Conservation (phyloP, 2,888 invertebrate genomes). For the Pachycephus smyrnensis region DNA sequence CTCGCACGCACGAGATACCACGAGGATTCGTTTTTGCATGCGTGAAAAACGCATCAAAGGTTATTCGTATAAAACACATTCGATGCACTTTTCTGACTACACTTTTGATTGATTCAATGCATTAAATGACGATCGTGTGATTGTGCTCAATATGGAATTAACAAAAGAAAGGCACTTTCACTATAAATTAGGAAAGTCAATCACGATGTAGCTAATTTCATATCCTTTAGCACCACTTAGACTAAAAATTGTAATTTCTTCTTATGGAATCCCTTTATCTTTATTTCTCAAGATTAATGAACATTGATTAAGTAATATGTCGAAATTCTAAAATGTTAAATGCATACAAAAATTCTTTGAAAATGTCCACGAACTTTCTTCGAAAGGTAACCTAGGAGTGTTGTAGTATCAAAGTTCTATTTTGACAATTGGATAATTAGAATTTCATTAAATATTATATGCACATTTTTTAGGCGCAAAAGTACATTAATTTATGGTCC, state of each 20-base stretch:
- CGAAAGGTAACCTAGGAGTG: neutral
- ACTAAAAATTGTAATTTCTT: neutral
- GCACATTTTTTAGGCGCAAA: neutral
- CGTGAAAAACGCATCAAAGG: too few species aligned
- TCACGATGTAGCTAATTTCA: neutral
- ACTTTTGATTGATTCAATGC: neutral
- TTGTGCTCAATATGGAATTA: neutral
- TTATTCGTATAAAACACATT: too few species aligned
- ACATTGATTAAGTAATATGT: neutral
- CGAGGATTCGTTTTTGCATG: neutral
- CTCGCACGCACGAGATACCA: neutral
- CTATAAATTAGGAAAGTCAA: neutral
- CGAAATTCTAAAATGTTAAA: neutral
- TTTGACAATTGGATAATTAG: neutral
- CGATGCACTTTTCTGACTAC: neutral
- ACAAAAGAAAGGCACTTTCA: neutral
- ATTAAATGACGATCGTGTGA: neutral
- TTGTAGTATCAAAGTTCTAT: neutral
- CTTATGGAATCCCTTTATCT: too few species aligned
- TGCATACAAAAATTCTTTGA: neutral
- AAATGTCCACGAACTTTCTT: neutral
- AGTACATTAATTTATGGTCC: neutral
- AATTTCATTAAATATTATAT: neutral
- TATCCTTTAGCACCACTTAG: neutral
- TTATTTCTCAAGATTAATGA: neutral